Base-by-base conservation (phyloP, 2,113 vertebrate genomes). In the Ameiurus melas region DNA sequence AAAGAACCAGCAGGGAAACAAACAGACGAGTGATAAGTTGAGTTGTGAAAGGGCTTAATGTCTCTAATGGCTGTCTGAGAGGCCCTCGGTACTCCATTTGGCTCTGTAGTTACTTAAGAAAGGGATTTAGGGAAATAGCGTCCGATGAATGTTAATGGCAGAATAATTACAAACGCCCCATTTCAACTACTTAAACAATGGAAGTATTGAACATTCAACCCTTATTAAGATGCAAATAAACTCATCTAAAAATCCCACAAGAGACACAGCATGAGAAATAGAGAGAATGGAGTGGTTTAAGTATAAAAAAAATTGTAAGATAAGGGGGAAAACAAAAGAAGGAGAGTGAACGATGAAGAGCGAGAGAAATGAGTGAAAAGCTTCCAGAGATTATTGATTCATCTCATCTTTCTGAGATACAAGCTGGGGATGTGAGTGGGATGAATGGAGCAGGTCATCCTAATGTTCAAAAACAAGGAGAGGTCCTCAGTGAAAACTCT, bases 151-250 rank as follows among this genome's bases (percentile, higher is more conserved):
- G 94, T 95, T 96, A 96, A 95, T 96, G 95, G 93, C 93, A 95
- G 95, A 96, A 97, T 97, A 97, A 97, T 97, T 97, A 96, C 95
- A 95, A 91, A 93, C 95, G 95, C 93, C 94, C 94, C 93, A 36
- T 96, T 96, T 96, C 95, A 95, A 95, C 95, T 95, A 95, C 96
- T 97, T 97, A 97, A 97, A 98, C 97, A 97, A 99, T 97, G 95
- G 96, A 97, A 96, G 96, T 96, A 94, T 95, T 94, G 95, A 96
- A 96, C 96, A 97, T 96, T 96, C 97, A 94, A 95, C 95, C 86
- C 95, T 97, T 96, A 96, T 97, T 97, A 97, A 95, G 95, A 97
- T 97, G 96, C 96, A 97, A 97, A 97, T 97, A 92, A 89, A 96
- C 95, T 96, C 93, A 95, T 95, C 96, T 96, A 96, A 96, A 96